Conservation (phyloP, 2,797 vertebrate genomes). For the Bovichtus diacanthus region DNA sequence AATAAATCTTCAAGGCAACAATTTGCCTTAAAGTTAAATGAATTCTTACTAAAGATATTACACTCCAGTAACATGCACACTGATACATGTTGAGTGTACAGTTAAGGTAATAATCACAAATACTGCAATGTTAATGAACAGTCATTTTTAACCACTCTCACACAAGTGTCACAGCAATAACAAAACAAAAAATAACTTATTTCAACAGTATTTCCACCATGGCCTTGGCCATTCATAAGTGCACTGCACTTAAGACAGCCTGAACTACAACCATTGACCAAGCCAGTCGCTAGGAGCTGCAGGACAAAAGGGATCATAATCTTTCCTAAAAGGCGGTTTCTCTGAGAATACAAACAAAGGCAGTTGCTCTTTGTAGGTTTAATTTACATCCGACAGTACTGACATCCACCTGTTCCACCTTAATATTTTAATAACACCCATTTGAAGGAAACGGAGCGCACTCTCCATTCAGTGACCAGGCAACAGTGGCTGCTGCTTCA, state of each 20-base stretch:
- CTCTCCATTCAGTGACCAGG: slow-evolving; percentile 52
- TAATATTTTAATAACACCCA: slow-evolving; percentile 49
- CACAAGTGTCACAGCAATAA: neutral
- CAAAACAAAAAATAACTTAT: slow-evolving; percentile 24
- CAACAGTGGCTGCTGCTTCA: slow-evolving; percentile 41
- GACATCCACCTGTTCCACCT: slow-evolving; percentile 52
- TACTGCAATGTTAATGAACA: neutral
- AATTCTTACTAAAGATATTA: neutral
- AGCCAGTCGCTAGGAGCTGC: slow-evolving; percentile 48
- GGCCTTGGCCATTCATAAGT: slow-evolving; percentile 18
- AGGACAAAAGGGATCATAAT: slow-evolving; percentile 3
- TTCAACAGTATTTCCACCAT: neutral
- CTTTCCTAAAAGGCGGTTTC: slow-evolving; percentile 8
- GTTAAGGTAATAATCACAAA: neutral
- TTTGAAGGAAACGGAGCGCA: slow-evolving; percentile 28
- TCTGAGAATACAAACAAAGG: neutral
- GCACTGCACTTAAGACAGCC: slow-evolving; percentile 25
- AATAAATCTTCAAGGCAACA: neutral
- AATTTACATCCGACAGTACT: slow-evolving; percentile 8
- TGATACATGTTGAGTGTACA: neutral
- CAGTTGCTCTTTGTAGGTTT: slow-evolving; percentile 13
- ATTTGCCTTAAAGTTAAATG: neutral
- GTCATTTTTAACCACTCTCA: neutral
- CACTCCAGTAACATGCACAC: neutral
- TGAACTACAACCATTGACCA: slow-evolving; percentile 36